Conservation (phyloP, 2,888 invertebrate species). For the Doris montereyensis region DNA sequence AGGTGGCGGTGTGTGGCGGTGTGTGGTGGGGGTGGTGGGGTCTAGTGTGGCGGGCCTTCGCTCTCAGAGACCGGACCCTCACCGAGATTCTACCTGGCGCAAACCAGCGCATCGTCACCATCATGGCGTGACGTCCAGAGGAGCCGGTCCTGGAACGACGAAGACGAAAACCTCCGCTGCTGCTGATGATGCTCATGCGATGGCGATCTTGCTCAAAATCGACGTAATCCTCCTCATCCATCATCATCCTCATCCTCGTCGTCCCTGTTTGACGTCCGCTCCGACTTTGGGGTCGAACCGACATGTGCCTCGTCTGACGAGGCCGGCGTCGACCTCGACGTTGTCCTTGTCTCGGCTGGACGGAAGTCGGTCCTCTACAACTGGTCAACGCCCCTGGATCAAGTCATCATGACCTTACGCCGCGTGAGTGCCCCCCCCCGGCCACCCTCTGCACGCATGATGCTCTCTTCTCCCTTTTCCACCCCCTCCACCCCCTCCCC, state of each 20-base stretch:
- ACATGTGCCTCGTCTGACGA: background rate
- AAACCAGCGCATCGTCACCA: no score
- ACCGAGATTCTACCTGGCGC: no score
- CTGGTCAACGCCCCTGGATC: slow-evolving; percentile 44
- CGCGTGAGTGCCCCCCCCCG: slow-evolving; percentile 41
- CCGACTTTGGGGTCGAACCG: no score
- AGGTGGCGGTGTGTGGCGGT: background rate
- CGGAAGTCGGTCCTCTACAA: slow-evolving; percentile 47
- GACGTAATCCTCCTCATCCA: no score
- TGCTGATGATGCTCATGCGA: no score
- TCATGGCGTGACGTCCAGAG: background rate
- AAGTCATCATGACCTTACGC: slow-evolving; percentile 42
- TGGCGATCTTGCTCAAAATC: no score
- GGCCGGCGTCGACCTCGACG: slow-evolving; percentile 26
- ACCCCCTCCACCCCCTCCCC: background rate
- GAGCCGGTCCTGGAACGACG: background rate
- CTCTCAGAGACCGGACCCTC: no score
- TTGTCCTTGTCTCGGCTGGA: slow-evolving; percentile 43
- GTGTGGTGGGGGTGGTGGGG: background rate
- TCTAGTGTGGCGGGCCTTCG: no score
- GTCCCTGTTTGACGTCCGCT: no score
- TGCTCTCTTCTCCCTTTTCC: background rate
- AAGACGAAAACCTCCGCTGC: no score
- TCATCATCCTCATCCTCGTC: no score
- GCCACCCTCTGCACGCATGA: background rate